Conservation (phyloP, 2,797 vertebrate species). For the Notolepis coatsorum region DNA sequence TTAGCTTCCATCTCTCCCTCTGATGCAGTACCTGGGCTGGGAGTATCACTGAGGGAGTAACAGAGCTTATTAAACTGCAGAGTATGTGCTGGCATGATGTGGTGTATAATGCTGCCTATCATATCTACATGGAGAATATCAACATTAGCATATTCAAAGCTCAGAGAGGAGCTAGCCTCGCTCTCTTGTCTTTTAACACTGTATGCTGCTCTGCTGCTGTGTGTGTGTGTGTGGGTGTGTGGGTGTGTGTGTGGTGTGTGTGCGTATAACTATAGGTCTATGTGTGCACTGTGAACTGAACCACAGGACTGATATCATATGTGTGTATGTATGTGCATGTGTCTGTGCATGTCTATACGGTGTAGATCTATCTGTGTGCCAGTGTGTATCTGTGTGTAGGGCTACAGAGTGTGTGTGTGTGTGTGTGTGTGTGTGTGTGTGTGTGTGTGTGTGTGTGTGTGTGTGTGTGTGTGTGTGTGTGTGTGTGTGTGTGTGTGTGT, state of each 20-base stretch:
- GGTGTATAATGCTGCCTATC: slow-evolving; percentile 68
- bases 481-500: too few relatives aligned
- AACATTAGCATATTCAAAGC: slow-evolving; percentile 78
- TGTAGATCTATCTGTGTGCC: slow-evolving; percentile 1
- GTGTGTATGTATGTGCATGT: neutral
- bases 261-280: neutral
- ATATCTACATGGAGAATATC: slow-evolving; percentile 69
- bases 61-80: slow-evolving; percentile 61
- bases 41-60: slow-evolving; percentile 57
- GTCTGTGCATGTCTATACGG: neutral
- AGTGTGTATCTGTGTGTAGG: slow-evolving; percentile 9
- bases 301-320: too few relatives aligned
- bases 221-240: slow-evolving; percentile 18
- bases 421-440: neutral
- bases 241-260: too few relatives aligned
- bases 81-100: slow-evolving; percentile 57
- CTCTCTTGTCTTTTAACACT: slow-evolving; percentile 52
- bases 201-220: slow-evolving; percentile 30
- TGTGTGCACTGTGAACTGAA: too few relatives aligned
- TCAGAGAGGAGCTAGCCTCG: slow-evolving; percentile 40
- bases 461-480: too few relatives aligned
- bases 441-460: slow-evolving; percentile 19
- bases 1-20: slow-evolving; percentile 25
- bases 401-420: slow-evolving; percentile 12
- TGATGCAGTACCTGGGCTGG: slow-evolving; percentile 31